phyloP scores from a whole-genome alignment of 2,797 vertebrate genomes.

The Hozukius guyotensis region DNA sequence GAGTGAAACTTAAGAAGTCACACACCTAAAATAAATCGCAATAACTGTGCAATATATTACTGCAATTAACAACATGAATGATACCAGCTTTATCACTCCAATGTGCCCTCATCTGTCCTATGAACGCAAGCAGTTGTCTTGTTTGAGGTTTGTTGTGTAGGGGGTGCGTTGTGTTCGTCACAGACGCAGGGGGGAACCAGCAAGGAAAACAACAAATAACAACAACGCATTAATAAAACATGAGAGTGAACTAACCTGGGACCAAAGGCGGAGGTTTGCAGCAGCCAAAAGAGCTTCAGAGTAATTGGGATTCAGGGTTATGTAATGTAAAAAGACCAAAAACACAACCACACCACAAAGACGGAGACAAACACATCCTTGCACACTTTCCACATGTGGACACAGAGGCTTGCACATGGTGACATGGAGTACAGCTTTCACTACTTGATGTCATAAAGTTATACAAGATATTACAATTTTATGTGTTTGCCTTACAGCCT shows the following conservation, averaged over 20 bases:
- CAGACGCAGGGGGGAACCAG: slow-evolving; percentile 1
- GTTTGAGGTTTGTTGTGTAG: slow-evolving; percentile 33
- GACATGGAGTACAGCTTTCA: slow-evolving; percentile 18
- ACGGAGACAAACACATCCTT: not conserved
- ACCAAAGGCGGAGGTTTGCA: slow-evolving; percentile 39
- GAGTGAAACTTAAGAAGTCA: not conserved
- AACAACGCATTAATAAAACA: slow-evolving; percentile 71
- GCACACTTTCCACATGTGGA: not conserved
- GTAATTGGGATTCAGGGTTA: slow-evolving; percentile 39
- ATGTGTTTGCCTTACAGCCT: slow-evolving; percentile 56
- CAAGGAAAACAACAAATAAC: slow-evolving; percentile 31
- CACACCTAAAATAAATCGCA: not conserved
- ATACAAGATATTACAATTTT: slow-evolving; percentile 43
- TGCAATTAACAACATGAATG: not conserved
- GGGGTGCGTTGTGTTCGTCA: slow-evolving; percentile 20
- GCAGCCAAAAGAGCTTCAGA: slow-evolving; percentile 28
- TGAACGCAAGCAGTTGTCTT: slow-evolving; percentile 25
- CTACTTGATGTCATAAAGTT: slow-evolving; percentile 47
- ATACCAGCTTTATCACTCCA: not conserved
- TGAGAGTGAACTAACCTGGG: slow-evolving; percentile 56
- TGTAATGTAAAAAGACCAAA: slow-evolving; percentile 15
- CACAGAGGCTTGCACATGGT: not conserved
- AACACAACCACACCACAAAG: not conserved
- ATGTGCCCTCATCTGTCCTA: slow-evolving; percentile 5
- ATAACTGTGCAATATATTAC: not conserved